Evolutionary conservation across 2,888 invertebrate species (phyloP), one percentile per base, ranked within the genome.

Genomic region (Apamea sordens): DNA sequence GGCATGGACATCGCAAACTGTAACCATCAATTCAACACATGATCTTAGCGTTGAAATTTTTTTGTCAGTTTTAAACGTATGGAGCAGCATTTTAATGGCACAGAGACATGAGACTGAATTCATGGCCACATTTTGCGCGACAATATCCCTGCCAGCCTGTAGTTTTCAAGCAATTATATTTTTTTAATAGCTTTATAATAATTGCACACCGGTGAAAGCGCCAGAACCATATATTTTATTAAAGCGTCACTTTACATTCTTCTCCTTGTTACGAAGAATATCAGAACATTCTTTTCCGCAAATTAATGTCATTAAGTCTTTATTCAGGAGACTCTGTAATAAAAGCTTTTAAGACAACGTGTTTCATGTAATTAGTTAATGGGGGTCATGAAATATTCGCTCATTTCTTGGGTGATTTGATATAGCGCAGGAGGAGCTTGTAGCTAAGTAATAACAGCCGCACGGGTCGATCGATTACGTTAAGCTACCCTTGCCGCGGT

Each of bases 281-380:
- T 69, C n/a, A 28, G 13, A 61, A 47, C 32, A 76, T 68, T 76
- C 0, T 82, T 82, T 68, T 28, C 68, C 61, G n/a, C 67, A 76
- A 82, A 76, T 63, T 72, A 82, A 82, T 72, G 36, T 68, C 47
- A 68, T 82, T 82, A 76, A 67, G 82, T 72, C 32, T 47, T 76
- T 75, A 76, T 47, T 41, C 15, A 63, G 64, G 24, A 15, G 69
- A 69, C 73, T 69, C 72, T 78, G 78, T 78, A 61, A 83, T 73
- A 77, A 87, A 82, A 87, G 80, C 85, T 82, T 82, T 80, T 71
- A 73, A 80, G 78, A 78, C 44, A 69, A 64, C 59, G 73, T 78
- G 78, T 77, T 83, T 83, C 47, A 78, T 73, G 69, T 83, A 82
- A 85, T 87, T 80, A 76, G 73, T 71, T 78, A 82, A 74, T 77